A percentile compares a stretch with the other conserved stretches of the same genome.
These are phyloP conservation scores for Jaculus jaculus DNA, from an alignment of 2,113 vertebrate genomes.

Conservation along the genomic window DNA sequence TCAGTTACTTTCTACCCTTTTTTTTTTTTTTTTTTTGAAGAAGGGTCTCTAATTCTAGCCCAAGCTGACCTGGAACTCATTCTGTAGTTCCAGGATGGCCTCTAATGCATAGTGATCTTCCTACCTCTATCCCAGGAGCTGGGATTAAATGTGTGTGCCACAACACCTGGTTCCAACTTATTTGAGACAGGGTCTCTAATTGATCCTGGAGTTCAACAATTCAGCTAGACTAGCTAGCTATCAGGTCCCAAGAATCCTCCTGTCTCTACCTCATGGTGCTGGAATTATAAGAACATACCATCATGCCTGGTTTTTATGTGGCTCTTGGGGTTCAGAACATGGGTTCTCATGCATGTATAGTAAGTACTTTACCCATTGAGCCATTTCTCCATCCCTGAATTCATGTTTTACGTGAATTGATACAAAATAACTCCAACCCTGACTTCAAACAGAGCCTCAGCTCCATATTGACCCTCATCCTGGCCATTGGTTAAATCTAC, in stretches of 20 bases:
- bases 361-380: neutral
- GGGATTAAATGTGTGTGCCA: neutral
- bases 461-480: neutral
- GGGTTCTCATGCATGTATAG: too few relatives aligned
- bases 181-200: neutral
- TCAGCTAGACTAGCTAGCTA: neutral
- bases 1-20: too few relatives aligned
- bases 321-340: too few relatives aligned
- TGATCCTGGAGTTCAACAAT: neutral
- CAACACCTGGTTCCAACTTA: too few relatives aligned
- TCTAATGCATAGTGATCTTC: too few relatives aligned
- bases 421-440: neutral
- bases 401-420: neutral
- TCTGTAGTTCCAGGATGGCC: too few relatives aligned
- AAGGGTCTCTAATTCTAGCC: too few relatives aligned
- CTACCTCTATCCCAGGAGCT: too few relatives aligned
- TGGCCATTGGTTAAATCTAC: neutral
- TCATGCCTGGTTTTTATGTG: too few relatives aligned
- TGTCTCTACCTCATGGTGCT: neutral
- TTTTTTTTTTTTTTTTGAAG: too few relatives aligned
- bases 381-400: neutral
- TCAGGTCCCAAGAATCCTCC: neutral
- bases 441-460: constrained; percentile 4
- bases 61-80: too few relatives aligned
- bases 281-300: neutral